phyloP scores from a whole-genome alignment of 2,113 vertebrate genomes.

The Neogobius melanostomus region DNA sequence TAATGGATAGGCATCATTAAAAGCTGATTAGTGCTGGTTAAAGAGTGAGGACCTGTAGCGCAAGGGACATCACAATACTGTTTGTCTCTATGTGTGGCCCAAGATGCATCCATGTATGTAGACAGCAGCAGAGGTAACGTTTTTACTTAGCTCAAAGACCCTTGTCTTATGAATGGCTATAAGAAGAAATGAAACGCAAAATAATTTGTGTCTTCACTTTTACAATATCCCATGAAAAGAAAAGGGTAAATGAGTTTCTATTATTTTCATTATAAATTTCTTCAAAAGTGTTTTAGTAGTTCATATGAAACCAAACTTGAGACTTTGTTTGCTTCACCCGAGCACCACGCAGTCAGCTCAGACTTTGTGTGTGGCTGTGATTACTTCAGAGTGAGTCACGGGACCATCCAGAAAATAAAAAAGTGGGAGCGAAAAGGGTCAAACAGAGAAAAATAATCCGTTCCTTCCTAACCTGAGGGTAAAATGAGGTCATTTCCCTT shows the following conservation, averaged over 20 bases:
- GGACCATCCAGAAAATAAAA: conserved; percentile 43
- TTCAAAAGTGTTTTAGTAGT: not conserved
- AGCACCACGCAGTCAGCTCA: conserved; percentile 30
- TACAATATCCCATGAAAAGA: not conserved
- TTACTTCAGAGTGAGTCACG: conserved; percentile 33
- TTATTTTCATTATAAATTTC: too few relatives aligned
- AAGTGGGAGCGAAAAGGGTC: conserved; percentile 29
- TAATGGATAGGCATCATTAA: conserved; percentile 80
- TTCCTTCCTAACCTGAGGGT: conserved; percentile 72
- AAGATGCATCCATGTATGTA: conserved; percentile 34
- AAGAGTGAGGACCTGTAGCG: conserved; percentile 49
- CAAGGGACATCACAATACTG: conserved; percentile 20
- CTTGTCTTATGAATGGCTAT: too few relatives aligned
- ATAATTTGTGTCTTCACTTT: not conserved
- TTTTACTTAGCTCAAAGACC: too few relatives aligned
- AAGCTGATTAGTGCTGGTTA: conserved; percentile 66
- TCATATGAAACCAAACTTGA: not conserved
- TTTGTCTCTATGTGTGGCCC: conserved; percentile 55
- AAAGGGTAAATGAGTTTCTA: too few relatives aligned
- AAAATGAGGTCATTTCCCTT: conserved; percentile 79
- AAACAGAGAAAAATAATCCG: conserved; percentile 61
- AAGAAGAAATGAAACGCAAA: too few relatives aligned
- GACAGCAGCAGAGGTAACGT: conserved; percentile 15
- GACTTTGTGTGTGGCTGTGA: conserved; percentile 31
- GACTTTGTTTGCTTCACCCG: conserved; percentile 32